These are phyloP conservation scores for Diprion similis DNA, from an alignment of 1,140 invertebrate species.

Conservation along the genomic window DNA sequence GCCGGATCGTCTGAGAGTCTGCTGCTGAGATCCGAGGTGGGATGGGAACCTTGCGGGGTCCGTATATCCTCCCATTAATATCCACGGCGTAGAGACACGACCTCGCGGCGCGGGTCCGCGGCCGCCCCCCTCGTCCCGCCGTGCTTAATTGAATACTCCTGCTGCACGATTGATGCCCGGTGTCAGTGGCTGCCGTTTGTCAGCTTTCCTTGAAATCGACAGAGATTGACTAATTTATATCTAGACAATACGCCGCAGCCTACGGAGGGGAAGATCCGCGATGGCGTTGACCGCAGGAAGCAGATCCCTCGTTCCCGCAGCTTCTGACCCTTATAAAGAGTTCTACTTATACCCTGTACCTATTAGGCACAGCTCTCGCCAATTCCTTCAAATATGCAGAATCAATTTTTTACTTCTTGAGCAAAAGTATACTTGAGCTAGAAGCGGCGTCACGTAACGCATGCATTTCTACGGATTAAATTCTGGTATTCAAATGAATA, in stretches of 20 bases:
- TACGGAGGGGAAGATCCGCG: no score
- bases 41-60: constrained; percentile 1
- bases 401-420: no score
- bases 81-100: constrained; percentile 6
- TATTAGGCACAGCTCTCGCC: no score
- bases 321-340: no score
- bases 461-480: no score
- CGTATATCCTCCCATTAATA: constrained; percentile 12
- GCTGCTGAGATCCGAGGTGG: constrained; percentile 10
- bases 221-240: constrained; percentile 9
- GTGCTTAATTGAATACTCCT: constrained; percentile 39
- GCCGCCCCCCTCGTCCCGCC: constrained; percentile 13
- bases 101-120: constrained; percentile 28
- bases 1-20: constrained; percentile 5
- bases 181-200: constrained; percentile 26
- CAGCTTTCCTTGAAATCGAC: constrained; percentile 24
- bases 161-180: constrained; percentile 30
- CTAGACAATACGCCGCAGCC: background rate
- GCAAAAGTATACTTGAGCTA: no score
- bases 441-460: no score
- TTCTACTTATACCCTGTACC: no score
- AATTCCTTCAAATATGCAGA: no score
- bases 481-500: no score
- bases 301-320: no score
- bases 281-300: no score